A percentile compares a stretch with the other conserved stretches of the same genome.
Conservation (phyloP, 2,888 invertebrate species). For the Athetis lepigone region DNA sequence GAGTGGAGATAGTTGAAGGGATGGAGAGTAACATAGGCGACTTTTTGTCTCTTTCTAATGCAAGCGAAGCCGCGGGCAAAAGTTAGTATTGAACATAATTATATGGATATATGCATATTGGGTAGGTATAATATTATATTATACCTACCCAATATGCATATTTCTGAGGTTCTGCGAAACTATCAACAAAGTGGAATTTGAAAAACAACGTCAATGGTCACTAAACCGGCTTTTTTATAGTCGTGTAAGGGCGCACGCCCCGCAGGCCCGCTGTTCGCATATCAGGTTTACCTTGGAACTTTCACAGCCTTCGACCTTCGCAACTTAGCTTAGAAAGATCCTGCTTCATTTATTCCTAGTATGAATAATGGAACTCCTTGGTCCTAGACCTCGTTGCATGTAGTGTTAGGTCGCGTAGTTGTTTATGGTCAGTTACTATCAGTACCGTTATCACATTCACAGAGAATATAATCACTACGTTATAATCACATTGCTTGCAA, state of each 20-base stretch:
- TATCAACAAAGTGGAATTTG: slow-evolving; percentile 19
- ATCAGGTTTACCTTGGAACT: slow-evolving; percentile 58
- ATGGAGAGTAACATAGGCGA: no score
- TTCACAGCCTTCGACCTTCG: slow-evolving; percentile 53
- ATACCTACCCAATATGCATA: no score
- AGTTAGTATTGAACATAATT: no score
- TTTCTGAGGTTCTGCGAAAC: no score
- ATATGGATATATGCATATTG: no score
- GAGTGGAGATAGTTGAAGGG: no score
- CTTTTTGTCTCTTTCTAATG: no score
- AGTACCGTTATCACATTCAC: slow-evolving; percentile 9
- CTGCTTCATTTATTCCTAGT: slow-evolving; percentile 30
- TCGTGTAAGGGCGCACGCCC: slow-evolving; percentile 55
- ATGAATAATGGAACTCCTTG: slow-evolving; percentile 35
- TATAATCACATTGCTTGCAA: no score
- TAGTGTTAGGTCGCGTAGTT: slow-evolving; percentile 44
- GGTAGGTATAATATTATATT: no score
- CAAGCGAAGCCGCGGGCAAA: no score
- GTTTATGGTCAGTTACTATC: slow-evolving; percentile 31
- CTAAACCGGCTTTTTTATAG: slow-evolving; percentile 55
- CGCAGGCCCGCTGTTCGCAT: slow-evolving; percentile 18
- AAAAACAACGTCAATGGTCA: slow-evolving; percentile 41
- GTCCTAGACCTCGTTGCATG: slow-evolving; percentile 53
- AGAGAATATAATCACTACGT: no score
- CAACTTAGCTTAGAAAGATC: slow-evolving; percentile 52